Evolutionary conservation across 2,113 vertebrate genomes (phyloP).

Genomic region (Dasypus novemcinctus): DNA sequence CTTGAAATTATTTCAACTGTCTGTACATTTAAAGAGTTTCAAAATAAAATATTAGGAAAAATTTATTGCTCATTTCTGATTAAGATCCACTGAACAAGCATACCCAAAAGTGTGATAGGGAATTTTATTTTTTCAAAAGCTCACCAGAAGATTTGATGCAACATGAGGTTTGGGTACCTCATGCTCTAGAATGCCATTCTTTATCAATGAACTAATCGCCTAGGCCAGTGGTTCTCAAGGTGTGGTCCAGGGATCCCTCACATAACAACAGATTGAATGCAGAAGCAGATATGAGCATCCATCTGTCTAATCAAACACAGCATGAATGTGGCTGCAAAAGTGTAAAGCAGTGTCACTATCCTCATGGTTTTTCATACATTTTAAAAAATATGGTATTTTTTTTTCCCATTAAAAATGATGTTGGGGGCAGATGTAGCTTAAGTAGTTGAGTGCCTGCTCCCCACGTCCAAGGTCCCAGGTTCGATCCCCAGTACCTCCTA

Average conservation of each 20-base stretch:
- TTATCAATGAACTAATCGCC: neutral
- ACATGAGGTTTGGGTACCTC: accelerated
- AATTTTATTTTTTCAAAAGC: neutral
- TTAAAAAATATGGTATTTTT: neutral
- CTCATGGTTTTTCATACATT: neutral
- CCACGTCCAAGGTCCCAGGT: no score
- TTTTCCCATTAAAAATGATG: neutral
- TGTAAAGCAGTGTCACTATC: neutral
- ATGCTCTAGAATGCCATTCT: neutral
- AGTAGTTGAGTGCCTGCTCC: no score
- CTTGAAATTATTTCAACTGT: neutral
- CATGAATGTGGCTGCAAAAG: neutral
- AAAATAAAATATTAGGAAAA: neutral
- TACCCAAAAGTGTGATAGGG: neutral
- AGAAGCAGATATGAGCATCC: neutral
- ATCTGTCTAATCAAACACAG: neutral
- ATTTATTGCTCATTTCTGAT: neutral
- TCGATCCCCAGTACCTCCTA: no score
- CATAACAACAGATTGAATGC: neutral
- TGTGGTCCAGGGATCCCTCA: neutral
- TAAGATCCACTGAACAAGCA: neutral
- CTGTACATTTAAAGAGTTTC: neutral
- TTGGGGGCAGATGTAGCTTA: neutral
- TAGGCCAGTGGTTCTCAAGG: no score
- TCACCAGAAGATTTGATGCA: neutral